Evolutionary conservation across 2,797 vertebrate genomes (phyloP).

Genomic region (Pseudochaenichthys georgianus): DNA sequence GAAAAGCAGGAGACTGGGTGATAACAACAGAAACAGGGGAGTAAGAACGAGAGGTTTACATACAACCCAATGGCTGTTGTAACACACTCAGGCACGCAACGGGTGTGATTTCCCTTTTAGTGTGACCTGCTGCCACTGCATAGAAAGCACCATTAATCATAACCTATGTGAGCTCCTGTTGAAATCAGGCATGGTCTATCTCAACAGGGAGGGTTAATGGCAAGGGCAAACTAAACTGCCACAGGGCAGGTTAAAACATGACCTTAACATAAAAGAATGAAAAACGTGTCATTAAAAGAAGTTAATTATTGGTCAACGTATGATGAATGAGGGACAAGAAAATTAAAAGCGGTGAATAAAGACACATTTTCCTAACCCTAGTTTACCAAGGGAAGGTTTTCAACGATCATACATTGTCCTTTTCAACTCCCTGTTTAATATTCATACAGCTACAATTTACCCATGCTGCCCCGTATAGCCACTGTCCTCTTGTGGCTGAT

Average conservation of each 20-base stretch:
- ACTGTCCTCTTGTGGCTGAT: not conserved
- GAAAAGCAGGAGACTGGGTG: slow-evolving; percentile 9
- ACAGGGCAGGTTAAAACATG: slow-evolving; percentile 25
- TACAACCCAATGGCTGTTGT: slow-evolving; percentile 57
- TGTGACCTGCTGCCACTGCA: slow-evolving; percentile 65
- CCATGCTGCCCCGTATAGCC: not conserved
- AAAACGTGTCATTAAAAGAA: slow-evolving; percentile 34
- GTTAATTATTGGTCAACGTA: slow-evolving; percentile 18
- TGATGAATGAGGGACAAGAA: slow-evolving; percentile 40
- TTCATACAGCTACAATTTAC: slow-evolving; percentile 7
- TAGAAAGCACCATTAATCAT: slow-evolving; percentile 74
- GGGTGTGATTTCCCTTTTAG: slow-evolving; percentile 56
- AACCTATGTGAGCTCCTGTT: slow-evolving; percentile 52
- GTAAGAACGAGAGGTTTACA: slow-evolving; percentile 29
- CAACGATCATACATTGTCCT: not conserved
- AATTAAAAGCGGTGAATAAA: slow-evolving; percentile 37
- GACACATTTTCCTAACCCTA: slow-evolving; percentile 23
- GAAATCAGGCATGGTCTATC: slow-evolving; percentile 45
- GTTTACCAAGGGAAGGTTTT: slow-evolving; percentile 10
- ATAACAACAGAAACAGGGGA: slow-evolving; percentile 28
- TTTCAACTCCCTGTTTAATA: slow-evolving; percentile 27
- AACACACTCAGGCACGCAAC: slow-evolving; percentile 46
- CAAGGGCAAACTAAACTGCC: slow-evolving; percentile 55
- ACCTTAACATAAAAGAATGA: slow-evolving; percentile 34
- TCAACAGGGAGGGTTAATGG: slow-evolving; percentile 48